These are phyloP conservation scores for Lordiphosa clarofinis DNA, from an alignment of 1,140 invertebrate genomes.

Conservation along the genomic window DNA sequence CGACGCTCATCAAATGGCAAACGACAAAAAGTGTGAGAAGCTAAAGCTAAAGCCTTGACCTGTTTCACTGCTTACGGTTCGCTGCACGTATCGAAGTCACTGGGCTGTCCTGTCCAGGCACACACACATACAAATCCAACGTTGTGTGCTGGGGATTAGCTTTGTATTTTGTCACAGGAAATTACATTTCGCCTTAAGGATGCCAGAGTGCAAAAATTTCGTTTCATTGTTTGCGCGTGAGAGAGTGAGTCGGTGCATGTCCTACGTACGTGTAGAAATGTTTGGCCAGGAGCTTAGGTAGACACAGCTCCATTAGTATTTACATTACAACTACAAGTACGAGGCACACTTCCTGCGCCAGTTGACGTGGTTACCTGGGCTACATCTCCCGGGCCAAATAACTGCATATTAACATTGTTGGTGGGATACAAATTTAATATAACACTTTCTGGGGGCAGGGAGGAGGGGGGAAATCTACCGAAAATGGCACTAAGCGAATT, in stretches of 20 bases:
- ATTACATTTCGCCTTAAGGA: constrained; percentile 77
- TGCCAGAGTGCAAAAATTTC: constrained; percentile 64
- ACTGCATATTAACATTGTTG: constrained; percentile 8
- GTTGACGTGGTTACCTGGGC: no score
- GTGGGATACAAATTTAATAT: constrained; percentile 33
- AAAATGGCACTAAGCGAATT: constrained; percentile 36
- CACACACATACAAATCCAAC: constrained; percentile 47
- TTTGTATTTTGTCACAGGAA: constrained; percentile 78
- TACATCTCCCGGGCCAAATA: constrained; percentile 37
- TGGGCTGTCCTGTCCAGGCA: constrained; percentile 17
- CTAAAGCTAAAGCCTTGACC: constrained; percentile 72
- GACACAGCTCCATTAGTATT: constrained; percentile 56
- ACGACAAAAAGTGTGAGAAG: constrained; percentile 53
- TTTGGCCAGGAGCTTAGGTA: constrained; percentile 24
- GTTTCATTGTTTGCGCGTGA: constrained; percentile 66
- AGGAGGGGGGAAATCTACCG: constrained; percentile 2
- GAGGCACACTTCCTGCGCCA: constrained; percentile 33
- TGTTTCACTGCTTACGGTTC: constrained; percentile 22
- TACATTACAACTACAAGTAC: constrained; percentile 48
- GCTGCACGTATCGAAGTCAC: constrained; percentile 63
- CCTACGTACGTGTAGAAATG: constrained; percentile 55
- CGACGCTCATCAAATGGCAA: constrained; percentile 60
- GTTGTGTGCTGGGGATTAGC: constrained; percentile 61
- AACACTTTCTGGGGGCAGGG: constrained; percentile 1
- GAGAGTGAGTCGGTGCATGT: constrained; percentile 5